Base-by-base conservation (phyloP, 2,888 invertebrate genomes). In the Ctenicera cuprea region DNA sequence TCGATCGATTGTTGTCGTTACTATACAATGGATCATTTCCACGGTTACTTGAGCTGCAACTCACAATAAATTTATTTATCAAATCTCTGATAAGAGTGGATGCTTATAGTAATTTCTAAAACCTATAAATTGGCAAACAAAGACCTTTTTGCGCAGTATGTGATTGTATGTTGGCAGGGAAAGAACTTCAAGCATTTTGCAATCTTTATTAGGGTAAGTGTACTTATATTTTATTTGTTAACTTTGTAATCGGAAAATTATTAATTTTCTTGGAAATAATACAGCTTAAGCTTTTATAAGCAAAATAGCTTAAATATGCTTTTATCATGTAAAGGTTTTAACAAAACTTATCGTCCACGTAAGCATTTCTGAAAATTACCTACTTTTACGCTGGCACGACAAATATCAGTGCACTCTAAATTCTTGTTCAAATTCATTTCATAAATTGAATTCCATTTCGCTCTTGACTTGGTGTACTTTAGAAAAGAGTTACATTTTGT, bases 11-110 rank as follows among this genome's bases (percentile, higher is more conserved):
- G 76, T 79, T 79, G 66, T 72, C 74, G 70, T 61, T 71, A 22
- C 61, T 66, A 75, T 74, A 80, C 80, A 80, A 80, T 78, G 77
- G 73, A 70, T 74, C 76, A 78, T 79, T 80, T 79, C 76, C 73
- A 77, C 75, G 79, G 75, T 79, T 71, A 73, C 74, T 79, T 75
- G 66, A 73, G 61, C 69, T 75, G 74, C 78, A 73, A 78, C 67
- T 76, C 77, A 75, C 73, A 78, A 78, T 79, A 78, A 80, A 78
- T 78, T 76, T 78, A 79, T 78, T 78, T 80, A 80, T 78, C 77
- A 76, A 78, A 77, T 73, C 76, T 57, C 65, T 76, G 80, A 80
- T 80, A 80, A 80, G 80, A 63, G 61, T 74, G 69, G 73, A 79
- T 71, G 70, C 61, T 75, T 75, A 72, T 75, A 74, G 73, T 76